These are phyloP conservation scores for Lypha dubia DNA, from an alignment of 2,888 invertebrate genomes.

Conservation along the genomic window DNA sequence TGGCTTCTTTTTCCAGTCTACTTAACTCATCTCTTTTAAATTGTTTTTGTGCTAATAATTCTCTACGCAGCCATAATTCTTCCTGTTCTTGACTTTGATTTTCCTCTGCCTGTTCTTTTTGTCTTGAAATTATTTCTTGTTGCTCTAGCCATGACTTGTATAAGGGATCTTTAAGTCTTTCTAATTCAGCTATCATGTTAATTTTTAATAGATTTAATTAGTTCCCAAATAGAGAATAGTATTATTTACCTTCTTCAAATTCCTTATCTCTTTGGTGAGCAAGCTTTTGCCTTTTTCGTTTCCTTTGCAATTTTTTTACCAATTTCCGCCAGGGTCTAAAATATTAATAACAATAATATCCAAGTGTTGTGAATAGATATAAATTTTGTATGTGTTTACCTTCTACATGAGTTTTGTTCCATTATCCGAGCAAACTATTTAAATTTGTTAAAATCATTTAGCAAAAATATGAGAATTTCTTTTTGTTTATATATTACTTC, in stretches of 20 bases:
- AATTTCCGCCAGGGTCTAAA: constrained; percentile 88
- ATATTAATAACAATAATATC: neutral
- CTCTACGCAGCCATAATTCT: constrained; percentile 87
- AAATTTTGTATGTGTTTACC: constrained; percentile 32
- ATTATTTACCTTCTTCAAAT: constrained; percentile 80
- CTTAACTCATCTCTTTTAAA: constrained; percentile 86
- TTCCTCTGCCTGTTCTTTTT: constrained; percentile 85
- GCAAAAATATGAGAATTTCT: neutral
- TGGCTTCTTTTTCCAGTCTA: constrained; percentile 85
- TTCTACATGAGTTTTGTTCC: constrained; percentile 38
- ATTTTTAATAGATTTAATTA: neutral
- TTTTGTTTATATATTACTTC: neutral
- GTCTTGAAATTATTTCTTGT: constrained; percentile 84
- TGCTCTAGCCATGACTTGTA: constrained; percentile 85
- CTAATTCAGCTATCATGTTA: constrained; percentile 80
- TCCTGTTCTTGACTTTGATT: constrained; percentile 85
- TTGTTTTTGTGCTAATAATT: constrained; percentile 86
- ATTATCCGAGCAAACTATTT: constrained; percentile 1
- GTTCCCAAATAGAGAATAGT: neutral
- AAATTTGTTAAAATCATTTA: neutral
- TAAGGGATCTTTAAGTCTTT: constrained; percentile 82
- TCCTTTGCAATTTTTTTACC: constrained; percentile 89
- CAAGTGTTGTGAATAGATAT: neutral
- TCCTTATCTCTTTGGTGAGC: constrained; percentile 86
- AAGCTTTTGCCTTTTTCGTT: constrained; percentile 85